These are phyloP conservation scores for Anguilla obscura DNA, from an alignment of 2,797 vertebrate species.

Conservation along the genomic window DNA sequence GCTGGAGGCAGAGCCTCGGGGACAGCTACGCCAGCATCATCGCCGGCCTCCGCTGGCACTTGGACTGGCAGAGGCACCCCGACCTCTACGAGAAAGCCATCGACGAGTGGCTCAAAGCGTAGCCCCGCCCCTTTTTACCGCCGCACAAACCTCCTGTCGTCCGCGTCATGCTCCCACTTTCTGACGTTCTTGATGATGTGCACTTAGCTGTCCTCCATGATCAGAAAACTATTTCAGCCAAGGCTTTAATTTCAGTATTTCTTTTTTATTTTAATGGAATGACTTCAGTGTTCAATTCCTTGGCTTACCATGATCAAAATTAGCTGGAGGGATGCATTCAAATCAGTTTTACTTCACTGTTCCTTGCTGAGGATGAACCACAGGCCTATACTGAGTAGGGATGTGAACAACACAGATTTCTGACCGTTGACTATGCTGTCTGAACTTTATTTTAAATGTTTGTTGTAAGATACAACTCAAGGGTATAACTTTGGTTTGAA, in stretches of 20 bases:
- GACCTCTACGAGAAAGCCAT: conserved; percentile 77
- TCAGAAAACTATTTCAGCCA: neutral
- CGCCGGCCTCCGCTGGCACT: conserved; percentile 88
- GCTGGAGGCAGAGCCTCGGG: conserved; percentile 81
- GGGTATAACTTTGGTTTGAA: no score
- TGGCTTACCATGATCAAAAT: neutral
- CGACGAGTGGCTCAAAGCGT: conserved; percentile 75
- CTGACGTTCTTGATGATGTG: neutral
- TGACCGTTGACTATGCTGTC: no score
- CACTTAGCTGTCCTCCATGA: neutral
- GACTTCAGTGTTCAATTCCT: neutral
- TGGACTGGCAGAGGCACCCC: conserved; percentile 83
- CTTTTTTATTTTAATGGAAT: neutral
- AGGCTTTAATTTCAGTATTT: neutral
- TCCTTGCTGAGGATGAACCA: neutral
- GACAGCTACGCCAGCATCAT: conserved; percentile 83
- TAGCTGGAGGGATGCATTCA: neutral
- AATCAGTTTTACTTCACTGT: neutral
- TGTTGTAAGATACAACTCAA: no score
- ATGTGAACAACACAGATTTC: no score
- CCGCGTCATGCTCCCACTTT: neutral
- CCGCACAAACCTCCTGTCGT: neutral
- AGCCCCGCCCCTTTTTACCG: neutral
- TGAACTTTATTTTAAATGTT: no score
- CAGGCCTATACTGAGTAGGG: neutral